Conservation (phyloP, 2,888 invertebrate species). For the Brassicogethes aeneus region DNA sequence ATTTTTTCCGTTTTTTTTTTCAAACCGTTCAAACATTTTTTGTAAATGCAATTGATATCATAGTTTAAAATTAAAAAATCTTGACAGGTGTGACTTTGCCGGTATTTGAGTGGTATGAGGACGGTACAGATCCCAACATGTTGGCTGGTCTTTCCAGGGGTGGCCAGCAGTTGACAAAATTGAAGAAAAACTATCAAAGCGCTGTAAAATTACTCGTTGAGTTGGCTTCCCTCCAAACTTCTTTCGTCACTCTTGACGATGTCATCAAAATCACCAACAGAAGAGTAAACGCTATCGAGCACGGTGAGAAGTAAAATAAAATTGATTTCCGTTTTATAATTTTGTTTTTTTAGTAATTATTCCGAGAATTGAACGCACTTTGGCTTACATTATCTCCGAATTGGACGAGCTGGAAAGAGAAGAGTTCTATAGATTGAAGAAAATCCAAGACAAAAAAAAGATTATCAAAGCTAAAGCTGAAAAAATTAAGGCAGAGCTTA, state of each 20-base stretch:
- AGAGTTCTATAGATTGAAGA: slow-evolving; percentile 93
- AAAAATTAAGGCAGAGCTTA: slow-evolving; percentile 34
- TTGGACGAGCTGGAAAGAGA: slow-evolving; percentile 97
- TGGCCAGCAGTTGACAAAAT: slow-evolving; percentile 91
- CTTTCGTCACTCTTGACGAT: slow-evolving; percentile 96
- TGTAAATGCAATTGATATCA: too few species aligned
- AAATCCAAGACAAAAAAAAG: slow-evolving; percentile 95
- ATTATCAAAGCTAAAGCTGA: slow-evolving; percentile 67
- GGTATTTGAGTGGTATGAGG: slow-evolving; percentile 89
- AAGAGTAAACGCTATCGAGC: slow-evolving; percentile 98
- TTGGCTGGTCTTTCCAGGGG: slow-evolving; percentile 94
- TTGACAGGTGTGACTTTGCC: slow-evolving; percentile 80
- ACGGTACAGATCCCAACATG: slow-evolving; percentile 95
- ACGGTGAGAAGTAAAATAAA: slow-evolving; percentile 52
- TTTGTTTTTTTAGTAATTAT: slow-evolving; percentile 73
- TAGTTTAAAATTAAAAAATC: too few species aligned
- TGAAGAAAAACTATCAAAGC: slow-evolving; percentile 97
- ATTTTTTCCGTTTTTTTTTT: too few species aligned
- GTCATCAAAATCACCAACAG: slow-evolving; percentile 98
- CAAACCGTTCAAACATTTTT: too few species aligned
- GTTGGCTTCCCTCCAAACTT: slow-evolving; percentile 95
- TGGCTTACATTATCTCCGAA: slow-evolving; percentile 96
- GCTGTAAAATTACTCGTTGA: slow-evolving; percentile 94
- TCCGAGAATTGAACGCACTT: slow-evolving; percentile 91
- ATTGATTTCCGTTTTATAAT: too few species aligned